These are phyloP conservation scores for Noctua comes DNA, from an alignment of 2,888 invertebrate species.

Conservation along the genomic window DNA sequence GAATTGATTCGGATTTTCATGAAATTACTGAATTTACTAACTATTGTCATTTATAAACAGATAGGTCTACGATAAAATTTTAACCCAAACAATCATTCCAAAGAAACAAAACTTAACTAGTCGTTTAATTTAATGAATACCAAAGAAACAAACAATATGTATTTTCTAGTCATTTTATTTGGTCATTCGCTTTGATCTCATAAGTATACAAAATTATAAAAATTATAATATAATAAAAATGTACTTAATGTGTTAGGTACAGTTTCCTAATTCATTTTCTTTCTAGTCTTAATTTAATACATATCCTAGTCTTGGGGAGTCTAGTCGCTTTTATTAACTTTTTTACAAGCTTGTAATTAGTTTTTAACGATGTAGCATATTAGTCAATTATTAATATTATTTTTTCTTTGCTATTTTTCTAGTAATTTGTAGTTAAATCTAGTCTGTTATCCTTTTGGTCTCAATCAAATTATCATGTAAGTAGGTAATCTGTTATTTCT, in stretches of 20 bases:
- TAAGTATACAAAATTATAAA: conserved; percentile 1
- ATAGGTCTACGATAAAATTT: not conserved
- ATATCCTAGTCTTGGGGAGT: conserved; percentile 15
- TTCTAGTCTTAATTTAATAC: not conserved
- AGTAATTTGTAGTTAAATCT: conserved; percentile 9
- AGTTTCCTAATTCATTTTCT: not conserved
- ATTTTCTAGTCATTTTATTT: conserved; percentile 26
- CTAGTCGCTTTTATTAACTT: not conserved
- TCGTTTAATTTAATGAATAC: conserved; percentile 4
- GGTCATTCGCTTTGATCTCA: conserved; percentile 33
- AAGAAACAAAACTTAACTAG: conserved; percentile 16
- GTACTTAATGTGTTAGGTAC: not conserved
- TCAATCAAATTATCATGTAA: not conserved
- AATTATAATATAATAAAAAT: not conserved
- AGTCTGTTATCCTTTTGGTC: conserved; percentile 11
- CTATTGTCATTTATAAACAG: not conserved
- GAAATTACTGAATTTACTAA: not conserved
- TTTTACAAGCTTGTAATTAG: not conserved
- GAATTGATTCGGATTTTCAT: not conserved
- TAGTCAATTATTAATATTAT: not conserved
- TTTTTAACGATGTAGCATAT: not conserved
- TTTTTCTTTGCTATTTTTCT: not conserved
- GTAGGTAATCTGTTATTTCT: conserved; percentile 5
- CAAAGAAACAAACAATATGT: not conserved
- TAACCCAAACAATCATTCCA: not conserved